These are phyloP conservation scores for Euthynnus affinis DNA, from an alignment of 2,797 vertebrate genomes.

Conservation along the genomic window DNA sequence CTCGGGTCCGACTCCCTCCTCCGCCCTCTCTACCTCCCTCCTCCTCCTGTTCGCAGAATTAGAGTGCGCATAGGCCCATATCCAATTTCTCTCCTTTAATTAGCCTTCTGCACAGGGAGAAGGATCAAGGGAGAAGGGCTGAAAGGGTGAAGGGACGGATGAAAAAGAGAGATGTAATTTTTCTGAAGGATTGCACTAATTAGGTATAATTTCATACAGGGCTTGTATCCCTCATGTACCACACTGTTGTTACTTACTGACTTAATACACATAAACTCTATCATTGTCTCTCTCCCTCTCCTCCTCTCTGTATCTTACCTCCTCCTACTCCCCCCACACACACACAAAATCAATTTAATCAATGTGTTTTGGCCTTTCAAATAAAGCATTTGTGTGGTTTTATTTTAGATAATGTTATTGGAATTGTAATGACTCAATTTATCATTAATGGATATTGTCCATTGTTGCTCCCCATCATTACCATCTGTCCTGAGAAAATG, in stretches of 20 bases:
- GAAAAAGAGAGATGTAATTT: slow-evolving; percentile 71
- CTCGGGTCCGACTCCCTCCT: slow-evolving; percentile 49
- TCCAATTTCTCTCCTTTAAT: slow-evolving; percentile 87
- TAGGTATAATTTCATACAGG: slow-evolving; percentile 70
- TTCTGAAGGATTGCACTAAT: slow-evolving; percentile 77
- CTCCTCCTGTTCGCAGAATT: slow-evolving; percentile 63
- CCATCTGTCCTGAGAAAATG: slow-evolving; percentile 54
- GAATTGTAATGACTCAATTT: slow-evolving; percentile 46
- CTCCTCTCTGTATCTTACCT: not conserved
- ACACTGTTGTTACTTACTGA: slow-evolving; percentile 55
- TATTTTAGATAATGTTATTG: slow-evolving; percentile 30
- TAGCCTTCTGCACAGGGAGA: slow-evolving; percentile 69
- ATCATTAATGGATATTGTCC: slow-evolving; percentile 29
- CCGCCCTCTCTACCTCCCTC: not conserved
- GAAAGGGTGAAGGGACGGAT: slow-evolving; percentile 53
- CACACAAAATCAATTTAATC: slow-evolving; percentile 45
- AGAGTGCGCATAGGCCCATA: slow-evolving; percentile 78
- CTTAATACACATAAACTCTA: slow-evolving; percentile 42
- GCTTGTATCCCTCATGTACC: slow-evolving; percentile 55
- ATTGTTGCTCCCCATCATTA: slow-evolving; percentile 41
- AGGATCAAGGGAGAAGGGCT: slow-evolving; percentile 54
- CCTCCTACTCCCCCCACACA: not conserved
- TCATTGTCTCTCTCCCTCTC: slow-evolving; percentile 15
- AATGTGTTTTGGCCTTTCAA: slow-evolving; percentile 33
- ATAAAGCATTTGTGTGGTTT: slow-evolving; percentile 32